Percentiles rank a stretch among this genome's conserved stretches.
Evolutionary conservation across 2,113 vertebrate genomes (phyloP).

Genomic region (Cyanoderma ruficeps): DNA sequence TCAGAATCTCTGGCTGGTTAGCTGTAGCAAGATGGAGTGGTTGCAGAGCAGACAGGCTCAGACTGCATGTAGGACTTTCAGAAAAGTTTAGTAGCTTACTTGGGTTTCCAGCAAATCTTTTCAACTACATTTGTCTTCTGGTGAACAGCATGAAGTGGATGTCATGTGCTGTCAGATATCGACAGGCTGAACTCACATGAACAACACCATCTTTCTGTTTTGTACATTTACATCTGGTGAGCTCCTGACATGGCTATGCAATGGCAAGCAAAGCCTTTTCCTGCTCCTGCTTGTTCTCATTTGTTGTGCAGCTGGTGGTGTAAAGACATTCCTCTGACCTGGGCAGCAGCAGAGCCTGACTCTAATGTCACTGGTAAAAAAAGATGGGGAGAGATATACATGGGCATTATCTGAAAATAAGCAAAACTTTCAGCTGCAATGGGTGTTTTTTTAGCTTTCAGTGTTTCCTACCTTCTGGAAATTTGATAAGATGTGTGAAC

Average conservation of each 20-base stretch:
- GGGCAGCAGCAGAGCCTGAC: background rate
- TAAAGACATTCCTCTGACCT: background rate
- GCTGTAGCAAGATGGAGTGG: background rate
- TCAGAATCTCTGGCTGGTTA: background rate
- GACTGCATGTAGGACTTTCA: background rate
- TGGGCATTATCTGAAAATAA: background rate
- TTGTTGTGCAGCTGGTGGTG: background rate
- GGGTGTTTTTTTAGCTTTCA: background rate
- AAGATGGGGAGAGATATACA: background rate
- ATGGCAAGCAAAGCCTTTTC: background rate
- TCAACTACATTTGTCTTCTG: background rate
- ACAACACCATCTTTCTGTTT: background rate
- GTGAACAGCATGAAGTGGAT: background rate
- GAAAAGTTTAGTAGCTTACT: background rate
- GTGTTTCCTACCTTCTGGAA: background rate
- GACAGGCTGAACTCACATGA: background rate
- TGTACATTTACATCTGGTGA: background rate
- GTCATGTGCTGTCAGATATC: background rate
- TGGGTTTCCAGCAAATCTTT: background rate
- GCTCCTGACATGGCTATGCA: background rate
- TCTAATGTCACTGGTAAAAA: background rate
- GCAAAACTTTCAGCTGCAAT: background rate
- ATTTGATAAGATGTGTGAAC: background rate
- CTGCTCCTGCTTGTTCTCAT: background rate
- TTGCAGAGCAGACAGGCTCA: rapidly evolving